phyloP scores from a whole-genome alignment of 1,140 invertebrate species.

The Trichogramma pretiosum region DNA sequence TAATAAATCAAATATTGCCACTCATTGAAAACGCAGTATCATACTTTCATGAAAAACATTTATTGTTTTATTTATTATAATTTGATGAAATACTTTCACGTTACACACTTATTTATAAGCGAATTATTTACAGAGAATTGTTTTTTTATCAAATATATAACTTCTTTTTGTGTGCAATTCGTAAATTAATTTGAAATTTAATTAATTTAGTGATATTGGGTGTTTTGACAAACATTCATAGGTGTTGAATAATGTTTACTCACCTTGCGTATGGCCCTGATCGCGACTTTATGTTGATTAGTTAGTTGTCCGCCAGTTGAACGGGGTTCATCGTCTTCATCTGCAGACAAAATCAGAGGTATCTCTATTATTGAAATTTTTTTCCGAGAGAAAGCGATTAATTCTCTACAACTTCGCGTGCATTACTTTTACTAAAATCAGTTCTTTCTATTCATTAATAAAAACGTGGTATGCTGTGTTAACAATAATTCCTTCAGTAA shows the following conservation, averaged over 20 bases:
- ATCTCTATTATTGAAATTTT: too few species aligned
- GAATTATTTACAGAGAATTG: too few species aligned
- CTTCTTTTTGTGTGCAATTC: not conserved
- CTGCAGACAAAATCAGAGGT: slow-evolving; percentile 44
- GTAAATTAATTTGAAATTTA: not conserved
- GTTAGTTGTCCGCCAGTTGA: slow-evolving; percentile 74
- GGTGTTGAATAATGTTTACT: slow-evolving; percentile 29
- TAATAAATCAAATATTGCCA: too few species aligned
- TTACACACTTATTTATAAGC: too few species aligned
- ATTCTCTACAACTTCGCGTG: slow-evolving; percentile 9
- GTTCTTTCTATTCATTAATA: not conserved
- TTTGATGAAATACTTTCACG: too few species aligned
- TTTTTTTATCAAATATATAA: slow-evolving; percentile 1
- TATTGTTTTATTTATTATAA: too few species aligned
- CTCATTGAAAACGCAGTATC: too few species aligned
- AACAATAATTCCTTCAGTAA: too few species aligned
- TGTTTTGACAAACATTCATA: slow-evolving; percentile 40
- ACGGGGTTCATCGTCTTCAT: slow-evolving; percentile 70
- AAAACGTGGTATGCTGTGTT: not conserved
- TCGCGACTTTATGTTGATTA: slow-evolving; percentile 81
- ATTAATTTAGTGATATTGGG: slow-evolving; percentile 74
- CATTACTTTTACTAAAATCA: slow-evolving; percentile 13
- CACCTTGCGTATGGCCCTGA: slow-evolving; percentile 88
- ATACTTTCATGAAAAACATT: too few species aligned
- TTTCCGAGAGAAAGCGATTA: not conserved